Evolutionary conservation across 2,113 vertebrate genomes (phyloP), one percentile per base, ranked within the genome.

Genomic region (Cepphus grylle): DNA sequence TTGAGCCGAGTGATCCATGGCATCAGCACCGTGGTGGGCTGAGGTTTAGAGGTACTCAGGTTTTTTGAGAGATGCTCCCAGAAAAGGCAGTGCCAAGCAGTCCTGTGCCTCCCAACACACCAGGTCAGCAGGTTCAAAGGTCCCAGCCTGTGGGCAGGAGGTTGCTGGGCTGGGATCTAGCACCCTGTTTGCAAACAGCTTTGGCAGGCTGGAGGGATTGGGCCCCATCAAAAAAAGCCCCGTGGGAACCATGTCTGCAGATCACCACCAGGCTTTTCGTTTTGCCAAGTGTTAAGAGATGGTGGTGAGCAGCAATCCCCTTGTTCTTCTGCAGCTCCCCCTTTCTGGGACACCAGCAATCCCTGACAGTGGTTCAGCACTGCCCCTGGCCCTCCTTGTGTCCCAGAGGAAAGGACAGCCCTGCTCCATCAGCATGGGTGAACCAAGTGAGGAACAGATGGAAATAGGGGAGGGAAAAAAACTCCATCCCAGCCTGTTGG

Each of bases 11-110:
- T 3, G 13, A 32, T 13, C 3, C 0, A 58, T 19, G 36, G 30
- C 17, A 3, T 15, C 58, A 61, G 61, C 14, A 10, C 36, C 0
- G 0, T 0, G 3, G 8, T 20, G 23, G 9, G 42, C 12, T 30
- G 47, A 67, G 45, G 55, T 63, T 74, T 86, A 70, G 29, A 19
- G 38, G 7, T 25, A 43, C 58, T 55, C 4, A 2, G 21, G 13
- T 29, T 27, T 49, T 45, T 77, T 61, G 30, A 36, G 45, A 66
- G 50, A 45, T 56, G 20, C 47, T 80, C 49, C 47, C 15, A 30
- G 69, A 38, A 58, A 80, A 43, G 16, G n/a, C 55, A 58, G 47
- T 2, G 1, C 22, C 0, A 1, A 63, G 36, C 40, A 62, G 42
- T 8, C 27, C 9, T 6, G 9, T 3, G 6, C 25, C 11, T 73